Evolutionary conservation across 2,797 vertebrate genomes (phyloP).

Genomic region (Toxotes lorentzi): DNA sequence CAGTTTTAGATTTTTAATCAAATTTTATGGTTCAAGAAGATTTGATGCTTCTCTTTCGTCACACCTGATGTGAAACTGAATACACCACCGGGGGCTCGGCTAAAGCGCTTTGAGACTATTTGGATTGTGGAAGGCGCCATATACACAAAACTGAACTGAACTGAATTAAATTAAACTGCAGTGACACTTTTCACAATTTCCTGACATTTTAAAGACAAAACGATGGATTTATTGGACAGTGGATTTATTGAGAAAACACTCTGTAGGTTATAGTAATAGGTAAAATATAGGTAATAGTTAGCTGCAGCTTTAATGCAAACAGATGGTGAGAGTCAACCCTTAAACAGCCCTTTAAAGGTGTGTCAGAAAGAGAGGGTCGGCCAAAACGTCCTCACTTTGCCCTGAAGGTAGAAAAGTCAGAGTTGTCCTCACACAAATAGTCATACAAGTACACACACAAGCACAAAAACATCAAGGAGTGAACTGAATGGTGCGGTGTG

Average conservation of each 20-base stretch:
- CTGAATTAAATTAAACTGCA: too few species aligned
- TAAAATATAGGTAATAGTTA: too few species aligned
- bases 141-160: too few species aligned
- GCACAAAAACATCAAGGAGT: not conserved
- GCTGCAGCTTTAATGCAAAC: too few species aligned
- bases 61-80: not conserved
- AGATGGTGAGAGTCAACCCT: not conserved
- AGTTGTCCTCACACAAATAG: not conserved
- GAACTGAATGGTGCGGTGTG: slow-evolving; percentile 17
- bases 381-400: not conserved
- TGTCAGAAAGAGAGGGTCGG: not conserved
- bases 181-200: too few species aligned
- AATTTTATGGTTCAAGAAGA: not conserved
- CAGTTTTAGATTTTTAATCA: not conserved
- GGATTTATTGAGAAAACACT: not conserved
- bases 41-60: not conserved
- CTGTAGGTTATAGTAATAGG: too few species aligned
- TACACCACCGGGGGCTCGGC: too few species aligned
- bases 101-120: too few species aligned
- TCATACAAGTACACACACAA: not conserved
- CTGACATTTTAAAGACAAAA: not conserved
- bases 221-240: not conserved
- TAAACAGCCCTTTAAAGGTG: not conserved
- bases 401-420: not conserved
- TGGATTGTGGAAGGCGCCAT: too few species aligned